Percentiles rank a stretch among this genome's conserved stretches.
Evolutionary conservation across 2,888 invertebrate genomes (phyloP).

Genomic region (Sinhomidia bicolor): DNA sequence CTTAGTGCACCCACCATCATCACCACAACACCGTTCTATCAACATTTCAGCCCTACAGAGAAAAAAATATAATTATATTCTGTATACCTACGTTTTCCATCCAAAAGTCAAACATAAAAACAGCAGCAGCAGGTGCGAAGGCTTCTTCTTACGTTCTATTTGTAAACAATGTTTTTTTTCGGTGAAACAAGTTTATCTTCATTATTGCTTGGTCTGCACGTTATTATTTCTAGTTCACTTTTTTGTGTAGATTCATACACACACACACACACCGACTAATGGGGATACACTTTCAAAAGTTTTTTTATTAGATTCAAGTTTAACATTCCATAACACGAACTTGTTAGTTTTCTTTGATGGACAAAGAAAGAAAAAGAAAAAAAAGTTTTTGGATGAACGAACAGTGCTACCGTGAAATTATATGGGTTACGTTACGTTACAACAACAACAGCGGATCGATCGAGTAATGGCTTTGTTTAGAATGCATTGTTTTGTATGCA

Average conservation of each 20-base stretch:
- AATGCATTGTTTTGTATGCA: background rate
- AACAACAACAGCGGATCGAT: no score
- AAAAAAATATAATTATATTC: background rate
- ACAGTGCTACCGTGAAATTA: slow-evolving; percentile 37
- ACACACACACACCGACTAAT: background rate
- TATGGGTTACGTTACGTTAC: slow-evolving; percentile 36
- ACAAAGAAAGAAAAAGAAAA: background rate
- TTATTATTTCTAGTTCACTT: slow-evolving; percentile 54
- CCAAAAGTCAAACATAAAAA: slow-evolving; percentile 3
- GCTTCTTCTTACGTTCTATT: slow-evolving; percentile 48
- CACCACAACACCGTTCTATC: background rate
- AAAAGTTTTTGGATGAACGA: background rate
- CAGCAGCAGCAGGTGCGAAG: slow-evolving; percentile 57
- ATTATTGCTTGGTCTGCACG: background rate
- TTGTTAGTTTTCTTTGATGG: background rate
- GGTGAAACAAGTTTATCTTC: slow-evolving; percentile 55
- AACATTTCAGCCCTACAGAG: background rate
- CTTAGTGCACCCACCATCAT: background rate
- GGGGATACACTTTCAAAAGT: background rate
- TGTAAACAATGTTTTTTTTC: slow-evolving; percentile 57
- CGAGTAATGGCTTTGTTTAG: slow-evolving; percentile 53
- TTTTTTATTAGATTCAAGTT: slow-evolving; percentile 35
- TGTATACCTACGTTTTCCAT: background rate
- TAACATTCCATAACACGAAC: slow-evolving; percentile 58
- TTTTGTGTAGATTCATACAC: background rate